A percentile compares a stretch with the other conserved stretches of the same genome.
Evolutionary conservation across 2,113 vertebrate species (phyloP).

Genomic region (Barbus barbus): DNA sequence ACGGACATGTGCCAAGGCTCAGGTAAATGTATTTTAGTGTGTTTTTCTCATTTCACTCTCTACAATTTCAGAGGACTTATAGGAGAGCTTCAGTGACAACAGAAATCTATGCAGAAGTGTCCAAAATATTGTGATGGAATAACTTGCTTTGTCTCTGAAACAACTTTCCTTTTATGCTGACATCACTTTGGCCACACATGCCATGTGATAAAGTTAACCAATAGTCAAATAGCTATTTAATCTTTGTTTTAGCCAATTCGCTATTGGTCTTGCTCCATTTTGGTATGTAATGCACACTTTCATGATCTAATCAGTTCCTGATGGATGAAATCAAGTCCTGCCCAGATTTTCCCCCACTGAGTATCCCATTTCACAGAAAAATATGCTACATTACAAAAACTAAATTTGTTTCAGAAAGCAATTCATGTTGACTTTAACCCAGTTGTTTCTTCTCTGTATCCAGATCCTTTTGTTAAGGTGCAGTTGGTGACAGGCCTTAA

Average conservation of each 20-base stretch:
- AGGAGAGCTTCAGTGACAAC: background rate
- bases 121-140: background rate
- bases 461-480: constrained; percentile 91
- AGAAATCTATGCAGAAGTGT: background rate
- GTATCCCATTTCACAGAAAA: background rate
- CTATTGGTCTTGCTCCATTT: background rate
- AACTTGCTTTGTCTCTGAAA: background rate
- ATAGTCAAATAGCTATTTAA: background rate
- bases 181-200: background rate
- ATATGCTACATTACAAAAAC: background rate
- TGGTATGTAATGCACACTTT: background rate
- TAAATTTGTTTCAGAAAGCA: background rate
- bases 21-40: constrained; percentile 67
- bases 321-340: background rate
- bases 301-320: background rate
- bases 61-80: background rate
- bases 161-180: too few species aligned
- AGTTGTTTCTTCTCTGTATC: background rate
- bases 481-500: constrained; percentile 88
- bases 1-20: constrained; percentile 92
- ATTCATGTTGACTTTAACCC: background rate
- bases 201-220: background rate
- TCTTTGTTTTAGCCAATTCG: background rate
- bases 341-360: background rate
- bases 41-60: background rate